Conservation (phyloP, 2,797 vertebrate genomes). For the Anguilla pacifica region DNA sequence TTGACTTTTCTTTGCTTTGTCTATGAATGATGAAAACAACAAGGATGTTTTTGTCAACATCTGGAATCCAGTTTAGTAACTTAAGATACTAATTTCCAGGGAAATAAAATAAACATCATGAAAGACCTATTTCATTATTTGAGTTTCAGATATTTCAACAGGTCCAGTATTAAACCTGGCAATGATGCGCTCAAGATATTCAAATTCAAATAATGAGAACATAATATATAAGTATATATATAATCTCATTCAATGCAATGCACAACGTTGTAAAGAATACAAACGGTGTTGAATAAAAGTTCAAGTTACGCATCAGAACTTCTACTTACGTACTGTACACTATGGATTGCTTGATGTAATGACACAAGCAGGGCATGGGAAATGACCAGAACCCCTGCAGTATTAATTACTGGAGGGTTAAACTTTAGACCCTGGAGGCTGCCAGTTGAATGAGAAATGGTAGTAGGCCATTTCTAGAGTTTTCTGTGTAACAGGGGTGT, state of each 20-base stretch:
- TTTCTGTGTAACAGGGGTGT: too few relatives aligned
- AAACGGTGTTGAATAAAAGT: too few relatives aligned
- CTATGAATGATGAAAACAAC: not conserved
- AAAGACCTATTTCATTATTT: not conserved
- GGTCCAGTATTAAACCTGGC: not conserved
- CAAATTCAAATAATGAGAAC: not conserved
- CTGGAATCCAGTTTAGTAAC: not conserved
- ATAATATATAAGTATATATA: not conserved
- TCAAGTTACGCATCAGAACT: too few relatives aligned
- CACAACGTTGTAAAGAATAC: not conserved
- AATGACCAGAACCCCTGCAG: too few relatives aligned
- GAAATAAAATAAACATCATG: not conserved
- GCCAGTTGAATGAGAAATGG: too few relatives aligned
- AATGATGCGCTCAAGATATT: not conserved
- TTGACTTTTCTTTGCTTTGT: not conserved
- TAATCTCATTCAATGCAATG: not conserved
- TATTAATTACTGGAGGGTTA: too few relatives aligned
- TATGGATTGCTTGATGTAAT: too few relatives aligned
- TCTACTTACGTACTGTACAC: too few relatives aligned
- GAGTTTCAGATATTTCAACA: not conserved
- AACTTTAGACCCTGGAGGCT: too few relatives aligned
- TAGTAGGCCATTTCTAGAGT: too few relatives aligned
- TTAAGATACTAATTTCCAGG: not conserved
- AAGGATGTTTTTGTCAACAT: not conserved
- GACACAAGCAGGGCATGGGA: too few relatives aligned